phyloP scores from a whole-genome alignment of 1,140 invertebrate species.

The Potamilus streckersoni region DNA sequence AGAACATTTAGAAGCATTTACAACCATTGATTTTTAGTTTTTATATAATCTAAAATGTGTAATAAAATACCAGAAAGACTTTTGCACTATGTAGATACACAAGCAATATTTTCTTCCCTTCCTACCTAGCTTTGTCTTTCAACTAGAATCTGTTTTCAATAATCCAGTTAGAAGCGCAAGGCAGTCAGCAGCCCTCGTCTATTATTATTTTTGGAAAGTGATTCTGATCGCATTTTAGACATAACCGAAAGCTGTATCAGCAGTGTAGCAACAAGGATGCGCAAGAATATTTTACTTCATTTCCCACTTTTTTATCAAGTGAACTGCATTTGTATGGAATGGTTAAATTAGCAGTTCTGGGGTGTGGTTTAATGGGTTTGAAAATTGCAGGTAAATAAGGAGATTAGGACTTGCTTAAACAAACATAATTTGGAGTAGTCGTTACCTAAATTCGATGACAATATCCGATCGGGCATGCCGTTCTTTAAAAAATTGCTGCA shows the following conservation, averaged over 20 bases:
- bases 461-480: neutral
- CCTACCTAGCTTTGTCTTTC: no score
- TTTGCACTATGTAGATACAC: no score
- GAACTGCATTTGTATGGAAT: conserved; percentile 40
- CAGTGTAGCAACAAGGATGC: neutral
- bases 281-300: neutral
- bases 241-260: neutral
- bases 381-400: conserved; percentile 68
- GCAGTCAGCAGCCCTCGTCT: no score
- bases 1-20: no score
- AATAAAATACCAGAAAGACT: no score
- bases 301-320: neutral
- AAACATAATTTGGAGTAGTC: neutral
- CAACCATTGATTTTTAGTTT: no score
- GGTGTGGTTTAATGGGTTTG: conserved; percentile 68
- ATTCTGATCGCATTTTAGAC: conserved; percentile 12
- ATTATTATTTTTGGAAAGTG: conserved; percentile 3
- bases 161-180: no score
- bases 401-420: neutral
- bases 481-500: conserved; percentile 1
- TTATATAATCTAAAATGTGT: no score
- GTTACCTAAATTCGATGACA: neutral
- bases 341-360: conserved; percentile 69
- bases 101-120: no score
- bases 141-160: no score